phyloP scores from a whole-genome alignment of 2,113 vertebrate genomes.

The Hypomesus transpacificus region DNA sequence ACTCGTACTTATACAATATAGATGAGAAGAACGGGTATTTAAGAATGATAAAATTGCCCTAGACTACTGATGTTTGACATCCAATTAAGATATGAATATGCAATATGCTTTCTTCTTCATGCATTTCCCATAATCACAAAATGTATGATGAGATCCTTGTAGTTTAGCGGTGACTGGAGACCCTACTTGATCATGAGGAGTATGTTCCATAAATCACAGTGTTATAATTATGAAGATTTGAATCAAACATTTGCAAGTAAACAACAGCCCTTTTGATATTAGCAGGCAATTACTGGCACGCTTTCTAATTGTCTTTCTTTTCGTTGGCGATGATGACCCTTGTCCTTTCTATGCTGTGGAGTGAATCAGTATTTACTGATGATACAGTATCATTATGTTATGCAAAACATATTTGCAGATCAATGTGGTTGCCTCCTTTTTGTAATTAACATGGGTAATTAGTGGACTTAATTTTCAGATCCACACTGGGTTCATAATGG shows the following conservation, averaged over 20 bases:
- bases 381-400: slow-evolving; percentile 32
- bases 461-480: slow-evolving; percentile 61
- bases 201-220: not conserved
- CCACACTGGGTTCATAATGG: slow-evolving; percentile 60
- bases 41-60: slow-evolving; percentile 20
- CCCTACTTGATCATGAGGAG: not conserved
- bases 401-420: slow-evolving; percentile 49
- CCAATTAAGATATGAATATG: not conserved
- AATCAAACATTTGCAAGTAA: not conserved
- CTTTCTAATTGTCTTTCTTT: not conserved
- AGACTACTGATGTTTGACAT: not conserved
- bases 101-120: not conserved
- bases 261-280: not conserved
- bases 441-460: slow-evolving; percentile 68
- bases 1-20: slow-evolving; percentile 3
- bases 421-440: slow-evolving; percentile 58
- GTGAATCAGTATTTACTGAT: slow-evolving; percentile 38
- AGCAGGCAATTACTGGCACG: not conserved
- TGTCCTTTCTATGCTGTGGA: not conserved
- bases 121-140: not conserved
- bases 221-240: not conserved
- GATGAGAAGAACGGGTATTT: not conserved
- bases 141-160: not conserved
- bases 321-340: not conserved
- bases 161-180: not conserved